Evolutionary conservation across 2,797 vertebrate species (phyloP), one percentile per base, ranked within the genome.

Genomic region (Meriones psammophilus): DNA sequence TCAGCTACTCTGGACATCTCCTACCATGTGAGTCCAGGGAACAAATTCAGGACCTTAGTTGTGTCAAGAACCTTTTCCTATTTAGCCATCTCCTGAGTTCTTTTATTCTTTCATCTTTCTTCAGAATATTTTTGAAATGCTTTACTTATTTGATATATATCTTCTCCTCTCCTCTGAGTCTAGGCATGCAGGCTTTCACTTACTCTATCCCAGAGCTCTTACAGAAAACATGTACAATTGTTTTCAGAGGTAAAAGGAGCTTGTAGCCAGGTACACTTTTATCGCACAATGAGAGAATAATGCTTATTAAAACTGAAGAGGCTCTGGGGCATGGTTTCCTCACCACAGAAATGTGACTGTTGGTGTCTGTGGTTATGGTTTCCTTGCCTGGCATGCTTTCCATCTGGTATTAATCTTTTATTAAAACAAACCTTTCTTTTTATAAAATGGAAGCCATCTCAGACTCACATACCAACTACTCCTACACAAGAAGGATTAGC

Each of bases 381-480:
- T 15, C 46, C 17, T 74, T n/a, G 80, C 20, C 36, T 81, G 18
- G n/a, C 80, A 71, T 92, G 33, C 54, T 89, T 91, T 94, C 46
- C 94, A n/a, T 20, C 33, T 56, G 73, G 77, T 92, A 77, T 73
- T 79, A 76, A 79, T 90, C 17, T 68, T 94, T 77, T 64, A 58
- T 54, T 83, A 64, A 94, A 78, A 88, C 3, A 81, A 84, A 20
- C 4, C 12, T 8, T 89, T 54, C 56, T 15, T 94, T 95, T 80
- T 42, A 80, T 77, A 91, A 94, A 91, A 87, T 58, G 18, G 54
- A 92, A 91, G 33, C n/a, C 74, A 90, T 33, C 4, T 92, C 74
- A 46, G 89, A 88, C 78, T 81, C 77, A 60, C 62, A 58, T 86
- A 83, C 74, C 74, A 68, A n/a, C 33, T 76, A 68, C 15, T 71